These are phyloP conservation scores for Maccullochella peelii DNA, from an alignment of 2,113 vertebrate species.

Conservation along the genomic window DNA sequence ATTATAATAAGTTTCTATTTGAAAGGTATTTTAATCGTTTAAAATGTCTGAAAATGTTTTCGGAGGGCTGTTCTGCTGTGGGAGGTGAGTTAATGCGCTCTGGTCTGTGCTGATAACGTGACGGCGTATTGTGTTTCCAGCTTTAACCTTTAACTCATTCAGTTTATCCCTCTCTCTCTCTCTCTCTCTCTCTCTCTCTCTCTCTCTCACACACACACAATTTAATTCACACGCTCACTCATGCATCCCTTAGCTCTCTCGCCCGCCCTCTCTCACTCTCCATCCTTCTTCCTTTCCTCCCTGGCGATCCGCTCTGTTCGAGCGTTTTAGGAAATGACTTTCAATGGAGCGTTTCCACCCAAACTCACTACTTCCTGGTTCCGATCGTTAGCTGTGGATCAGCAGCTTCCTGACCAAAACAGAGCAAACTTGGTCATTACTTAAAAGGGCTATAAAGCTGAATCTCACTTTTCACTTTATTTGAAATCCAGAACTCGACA, in stretches of 20 bases:
- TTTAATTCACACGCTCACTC: constrained; percentile 15
- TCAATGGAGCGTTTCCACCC: constrained; percentile 54
- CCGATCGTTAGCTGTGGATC: neutral
- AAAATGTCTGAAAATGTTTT: neutral
- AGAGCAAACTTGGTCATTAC: neutral
- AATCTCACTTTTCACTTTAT: neutral
- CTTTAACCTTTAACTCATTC: constrained; percentile 34
- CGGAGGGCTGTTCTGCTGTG: neutral
- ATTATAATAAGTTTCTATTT: neutral
- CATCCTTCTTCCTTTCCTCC: constrained; percentile 7
- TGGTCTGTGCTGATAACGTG: constrained; percentile 52
- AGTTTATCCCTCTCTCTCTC: neutral
- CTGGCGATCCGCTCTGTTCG: constrained; percentile 1
- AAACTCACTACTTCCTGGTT: constrained; percentile 51
- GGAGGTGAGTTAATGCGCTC: neutral
- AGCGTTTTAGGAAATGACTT: constrained; percentile 58
- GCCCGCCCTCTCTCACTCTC: neutral
- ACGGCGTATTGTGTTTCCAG: constrained; percentile 46
- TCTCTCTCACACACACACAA: neutral
- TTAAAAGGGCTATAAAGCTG: neutral
- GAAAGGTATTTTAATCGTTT: neutral
- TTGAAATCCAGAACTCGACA: neutral
- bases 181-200: neutral
- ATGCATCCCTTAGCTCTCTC: neutral
- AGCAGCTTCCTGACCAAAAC: constrained; percentile 35